A percentile compares a stretch with the other conserved stretches of the same genome.
These are phyloP conservation scores for Antheraea yamamai DNA, from an alignment of 2,888 invertebrate species.

Conservation along the genomic window DNA sequence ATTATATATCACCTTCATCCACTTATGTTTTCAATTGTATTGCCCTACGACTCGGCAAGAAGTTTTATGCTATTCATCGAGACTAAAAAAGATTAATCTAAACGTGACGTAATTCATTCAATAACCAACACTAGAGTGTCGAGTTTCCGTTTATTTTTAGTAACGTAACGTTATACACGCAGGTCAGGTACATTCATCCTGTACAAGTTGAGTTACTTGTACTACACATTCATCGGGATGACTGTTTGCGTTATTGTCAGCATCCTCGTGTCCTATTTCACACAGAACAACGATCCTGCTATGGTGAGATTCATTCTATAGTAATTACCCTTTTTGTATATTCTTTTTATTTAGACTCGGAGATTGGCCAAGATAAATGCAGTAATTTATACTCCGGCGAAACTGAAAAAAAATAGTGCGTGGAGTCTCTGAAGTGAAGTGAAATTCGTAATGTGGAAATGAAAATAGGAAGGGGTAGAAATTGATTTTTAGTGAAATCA, in stretches of 20 bases:
- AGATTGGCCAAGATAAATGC: no score
- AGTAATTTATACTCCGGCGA: no score
- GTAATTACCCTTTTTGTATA: neutral
- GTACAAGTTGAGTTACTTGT: slow-evolving; percentile 88
- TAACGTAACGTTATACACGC: slow-evolving; percentile 33
- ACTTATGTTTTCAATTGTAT: neutral
- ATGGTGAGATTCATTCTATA: slow-evolving; percentile 56
- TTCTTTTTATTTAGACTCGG: neutral
- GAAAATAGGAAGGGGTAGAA: no score
- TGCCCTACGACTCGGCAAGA: neutral
- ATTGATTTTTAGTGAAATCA: no score
- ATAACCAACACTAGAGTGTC: neutral
- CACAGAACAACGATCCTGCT: slow-evolving; percentile 83
- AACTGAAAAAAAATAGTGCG: no score
- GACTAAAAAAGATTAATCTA: neutral
- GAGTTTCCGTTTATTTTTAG: slow-evolving; percentile 26
- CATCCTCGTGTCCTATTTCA: slow-evolving; percentile 85
- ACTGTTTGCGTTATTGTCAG: slow-evolving; percentile 85
- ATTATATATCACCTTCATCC: no score
- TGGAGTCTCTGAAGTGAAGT: no score
- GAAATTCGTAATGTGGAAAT: no score
- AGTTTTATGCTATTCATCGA: neutral
- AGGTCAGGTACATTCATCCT: slow-evolving; percentile 84
- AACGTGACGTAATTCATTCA: neutral
- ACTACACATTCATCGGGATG: slow-evolving; percentile 89